Base-by-base conservation (phyloP, 2,888 invertebrate genomes). In the Luperina nickerlii region DNA sequence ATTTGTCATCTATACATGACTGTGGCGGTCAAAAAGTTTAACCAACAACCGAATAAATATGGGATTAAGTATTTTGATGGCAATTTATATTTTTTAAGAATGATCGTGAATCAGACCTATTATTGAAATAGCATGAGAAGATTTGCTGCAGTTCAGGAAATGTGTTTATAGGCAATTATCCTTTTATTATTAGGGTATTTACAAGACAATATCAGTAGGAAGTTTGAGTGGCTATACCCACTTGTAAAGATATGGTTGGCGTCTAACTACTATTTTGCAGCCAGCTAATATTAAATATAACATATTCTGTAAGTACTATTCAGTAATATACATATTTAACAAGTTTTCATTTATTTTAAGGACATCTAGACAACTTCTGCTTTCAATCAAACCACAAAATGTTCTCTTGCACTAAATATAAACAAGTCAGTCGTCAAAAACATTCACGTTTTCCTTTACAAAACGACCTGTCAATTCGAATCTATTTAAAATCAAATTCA, bases 401-500 rank as follows among this genome's bases (percentile, higher is more conserved):
- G 4, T 32, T 32, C 24, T 74, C 27, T 74, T 57, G 15, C 27
- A 60, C 60, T 67, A 18, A 60, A 81, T 13, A 72, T 32, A 38
- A 32, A 57, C 20, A 38, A 20, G 65, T 11, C 65, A 48, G 15
- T n/a, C 15, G 15, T 76, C 76, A 20, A 68, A 45, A 69, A 5
- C 45, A 65, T 27, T 45, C 48, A 63, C 62, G n/a, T 51, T 68
- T 78, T 81, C 74, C n/a, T 65, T 83, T 76, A 86, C 87, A 86
- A 87, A 87, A 77, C 77, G 68, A 69, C 42, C 87, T 86, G 88
- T 90, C 90, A 91, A 93, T 93, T 90, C 83, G 80, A 92, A 90
- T 89, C 82, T 88, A 93, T 93, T 94, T 93, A 92, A 91, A 95
- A 93, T 93, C 90, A 91, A 91, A 93, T 92, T 91, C 91, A 92